A percentile compares a stretch with the other conserved stretches of the same genome.
phyloP scores from a whole-genome alignment of 1,140 invertebrate genomes.

The Lethrus apterus region DNA sequence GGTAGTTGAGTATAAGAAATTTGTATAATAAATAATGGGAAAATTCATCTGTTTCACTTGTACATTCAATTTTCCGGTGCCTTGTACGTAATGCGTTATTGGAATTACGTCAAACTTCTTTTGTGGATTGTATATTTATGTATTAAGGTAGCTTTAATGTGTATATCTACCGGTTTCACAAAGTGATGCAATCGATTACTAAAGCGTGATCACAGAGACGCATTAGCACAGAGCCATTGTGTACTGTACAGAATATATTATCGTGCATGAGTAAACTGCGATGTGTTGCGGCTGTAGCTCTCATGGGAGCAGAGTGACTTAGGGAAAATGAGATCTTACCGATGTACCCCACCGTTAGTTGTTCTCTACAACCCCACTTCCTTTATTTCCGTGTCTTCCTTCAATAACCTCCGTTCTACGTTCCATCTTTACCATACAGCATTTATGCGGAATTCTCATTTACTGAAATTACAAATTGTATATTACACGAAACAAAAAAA shows the following conservation, averaged over 20 bases:
- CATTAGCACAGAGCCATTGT: slow-evolving; percentile 22
- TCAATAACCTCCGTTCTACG: slow-evolving; percentile 15
- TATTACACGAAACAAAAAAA: too few species aligned
- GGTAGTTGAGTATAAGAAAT: too few species aligned
- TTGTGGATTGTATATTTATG: too few species aligned
- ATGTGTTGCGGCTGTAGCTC: slow-evolving; percentile 24
- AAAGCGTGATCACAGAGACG: slow-evolving; percentile 20
- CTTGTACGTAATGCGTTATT: too few species aligned
- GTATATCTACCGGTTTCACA: not conserved
- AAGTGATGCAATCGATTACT: slow-evolving; percentile 18
- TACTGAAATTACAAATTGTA: slow-evolving; percentile 18
- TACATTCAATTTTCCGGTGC: too few species aligned
- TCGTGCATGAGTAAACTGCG: slow-evolving; percentile 27
- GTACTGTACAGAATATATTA: slow-evolving; percentile 24
- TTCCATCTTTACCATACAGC: slow-evolving; percentile 7
- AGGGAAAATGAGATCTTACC: slow-evolving; percentile 26
- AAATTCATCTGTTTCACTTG: too few species aligned
- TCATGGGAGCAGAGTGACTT: slow-evolving; percentile 25
- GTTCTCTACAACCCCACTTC: slow-evolving; percentile 19
- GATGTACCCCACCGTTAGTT: slow-evolving; percentile 18
- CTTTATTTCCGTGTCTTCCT: slow-evolving; percentile 22
- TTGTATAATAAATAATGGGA: too few species aligned
- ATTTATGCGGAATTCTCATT: slow-evolving; percentile 15
- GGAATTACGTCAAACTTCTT: too few species aligned
- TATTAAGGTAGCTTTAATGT: too few species aligned